Base-by-base conservation (phyloP, 2,888 invertebrate genomes). In the Brachypalpus laphriformis region DNA sequence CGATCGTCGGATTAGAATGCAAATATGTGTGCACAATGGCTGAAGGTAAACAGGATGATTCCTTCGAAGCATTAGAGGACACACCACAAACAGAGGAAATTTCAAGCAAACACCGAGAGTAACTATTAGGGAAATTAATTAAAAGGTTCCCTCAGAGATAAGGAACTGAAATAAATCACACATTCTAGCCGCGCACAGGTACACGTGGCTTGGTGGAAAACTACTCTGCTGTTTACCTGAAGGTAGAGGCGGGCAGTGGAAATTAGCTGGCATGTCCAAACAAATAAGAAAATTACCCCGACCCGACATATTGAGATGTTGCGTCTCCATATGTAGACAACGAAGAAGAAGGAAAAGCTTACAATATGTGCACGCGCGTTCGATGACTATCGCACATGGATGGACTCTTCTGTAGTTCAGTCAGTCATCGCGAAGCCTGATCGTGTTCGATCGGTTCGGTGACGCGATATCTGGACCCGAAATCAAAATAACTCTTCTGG, bases 121-220 rank as follows among this genome's bases (percentile, higher is more conserved):
- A 83, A 78, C 82, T 85, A 85, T 85, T 76, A 85, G 85, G 85
- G 81, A 85, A 81, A 85, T 85, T 81, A 85, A 85, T 85, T 85
- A 85, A 85, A 85, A 85, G 85, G 85, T 85, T 81, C 66, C 85
- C 81, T 59, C 71, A 81, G 85, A 76, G 85, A 85, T 85, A 85
- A 85, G 85, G 40, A 85, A 81, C 81, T 66, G 85, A 81, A 83
- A 83, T 83, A 83, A 83, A 83, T 83, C 83, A 80, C 83, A 83
- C 83, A 80, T 83, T 80, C 68, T 70, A 57, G 74, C 66, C 78
- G 78, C 54, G 25, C 61, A 14, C 78, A 71, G 71, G 59, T 78
- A 72, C 61, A 31, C 75, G 22, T 47, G 59, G 37, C 49, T 59
- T 37, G 31, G 22, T 66, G 74, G 83, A 71, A 85, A 81, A 70